Conservation (phyloP, 2,113 vertebrate species). For the Salvelinus sp. region DNA sequence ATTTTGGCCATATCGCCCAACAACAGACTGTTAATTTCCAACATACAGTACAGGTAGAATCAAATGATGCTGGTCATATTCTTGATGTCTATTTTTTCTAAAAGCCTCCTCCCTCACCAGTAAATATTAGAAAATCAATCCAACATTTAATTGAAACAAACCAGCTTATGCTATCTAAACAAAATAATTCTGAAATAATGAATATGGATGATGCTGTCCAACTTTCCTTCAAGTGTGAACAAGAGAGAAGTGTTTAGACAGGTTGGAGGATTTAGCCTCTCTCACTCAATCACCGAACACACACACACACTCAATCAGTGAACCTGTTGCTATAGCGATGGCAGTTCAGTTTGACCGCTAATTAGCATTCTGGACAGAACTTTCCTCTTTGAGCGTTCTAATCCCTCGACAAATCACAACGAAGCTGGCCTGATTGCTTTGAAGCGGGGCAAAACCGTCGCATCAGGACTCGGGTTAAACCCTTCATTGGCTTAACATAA, state of each 20-base stretch:
- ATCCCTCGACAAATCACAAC: slow-evolving; percentile 61
- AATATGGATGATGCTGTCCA: too few relatives aligned
- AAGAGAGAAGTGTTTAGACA: slow-evolving; percentile 39
- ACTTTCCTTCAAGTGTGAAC: slow-evolving; percentile 4
- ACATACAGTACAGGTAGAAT: too few relatives aligned
- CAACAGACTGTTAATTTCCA: too few relatives aligned
- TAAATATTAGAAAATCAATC: too few relatives aligned
- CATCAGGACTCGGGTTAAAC: slow-evolving; percentile 61
- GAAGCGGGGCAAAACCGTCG: slow-evolving; percentile 69
- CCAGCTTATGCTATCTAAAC: too few relatives aligned
- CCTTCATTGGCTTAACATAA: slow-evolving; percentile 69
- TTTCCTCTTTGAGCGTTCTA: slow-evolving; percentile 49
- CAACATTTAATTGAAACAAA: too few relatives aligned
- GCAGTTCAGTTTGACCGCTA: slow-evolving; percentile 46
- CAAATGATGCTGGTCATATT: too few relatives aligned
- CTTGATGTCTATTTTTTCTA: too few relatives aligned
- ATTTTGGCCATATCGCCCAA: too few relatives aligned
- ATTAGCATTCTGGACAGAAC: slow-evolving; percentile 54
- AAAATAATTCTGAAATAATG: too few relatives aligned
- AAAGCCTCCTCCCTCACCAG: too few relatives aligned
- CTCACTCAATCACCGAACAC: neutral
- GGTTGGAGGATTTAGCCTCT: slow-evolving; percentile 46
- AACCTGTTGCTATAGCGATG: slow-evolving; percentile 41
- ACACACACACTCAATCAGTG: slow-evolving; percentile 15
- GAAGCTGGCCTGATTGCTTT: slow-evolving; percentile 64